Conservation (phyloP, 1,140 invertebrate species). For the Sinella curviseta region DNA sequence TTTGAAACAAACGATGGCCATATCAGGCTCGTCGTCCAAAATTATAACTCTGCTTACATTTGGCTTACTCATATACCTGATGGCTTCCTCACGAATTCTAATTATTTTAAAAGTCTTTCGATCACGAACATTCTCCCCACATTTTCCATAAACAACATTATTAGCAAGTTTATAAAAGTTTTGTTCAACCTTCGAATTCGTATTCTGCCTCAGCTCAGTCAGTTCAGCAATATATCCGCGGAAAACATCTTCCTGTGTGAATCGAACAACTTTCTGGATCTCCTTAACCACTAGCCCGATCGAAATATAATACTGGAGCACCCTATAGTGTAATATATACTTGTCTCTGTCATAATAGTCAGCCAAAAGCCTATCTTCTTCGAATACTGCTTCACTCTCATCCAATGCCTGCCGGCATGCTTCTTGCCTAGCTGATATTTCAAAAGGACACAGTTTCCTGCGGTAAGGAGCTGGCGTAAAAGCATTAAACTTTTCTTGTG, state of each 20-base stretch:
- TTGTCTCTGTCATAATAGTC: not conserved
- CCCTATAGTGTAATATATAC: not conserved
- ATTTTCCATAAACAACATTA: no score
- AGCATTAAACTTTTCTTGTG: not conserved
- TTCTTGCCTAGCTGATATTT: not conserved
- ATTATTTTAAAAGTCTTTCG: not conserved
- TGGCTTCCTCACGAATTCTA: not conserved
- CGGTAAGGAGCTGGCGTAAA: no score
- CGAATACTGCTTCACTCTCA: not conserved
- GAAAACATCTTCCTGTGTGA: no score
- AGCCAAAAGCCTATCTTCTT: not conserved
- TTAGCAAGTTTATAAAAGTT: no score
- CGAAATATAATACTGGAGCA: not conserved
- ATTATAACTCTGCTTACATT: not conserved
- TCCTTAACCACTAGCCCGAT: not conserved
- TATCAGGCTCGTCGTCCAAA: not conserved
- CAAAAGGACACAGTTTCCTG: not conserved
- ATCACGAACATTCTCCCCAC: not conserved
- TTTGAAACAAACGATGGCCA: not conserved
- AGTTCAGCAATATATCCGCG: no score
- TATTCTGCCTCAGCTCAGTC: no score
- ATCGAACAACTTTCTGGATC: not conserved
- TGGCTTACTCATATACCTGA: not conserved
- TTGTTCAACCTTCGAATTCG: no score
- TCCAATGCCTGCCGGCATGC: not conserved